Conservation (phyloP, 2,888 invertebrate genomes). For the Eupithecia tripunctaria region DNA sequence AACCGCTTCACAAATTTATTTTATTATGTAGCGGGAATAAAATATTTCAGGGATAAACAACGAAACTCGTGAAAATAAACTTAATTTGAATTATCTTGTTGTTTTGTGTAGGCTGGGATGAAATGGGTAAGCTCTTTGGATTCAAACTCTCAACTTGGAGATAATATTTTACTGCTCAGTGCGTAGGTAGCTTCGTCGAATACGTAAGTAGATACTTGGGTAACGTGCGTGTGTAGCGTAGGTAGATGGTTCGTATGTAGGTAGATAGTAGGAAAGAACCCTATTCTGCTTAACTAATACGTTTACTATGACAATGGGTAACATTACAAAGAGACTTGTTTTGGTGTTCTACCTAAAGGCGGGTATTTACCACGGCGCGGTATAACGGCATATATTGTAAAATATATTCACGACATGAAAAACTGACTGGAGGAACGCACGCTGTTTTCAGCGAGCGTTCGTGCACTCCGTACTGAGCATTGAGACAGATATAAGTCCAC, state of each 20-base stretch:
- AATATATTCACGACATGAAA: too few relatives aligned
- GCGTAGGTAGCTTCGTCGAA: background rate
- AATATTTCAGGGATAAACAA: background rate
- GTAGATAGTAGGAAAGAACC: background rate
- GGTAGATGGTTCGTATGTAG: background rate
- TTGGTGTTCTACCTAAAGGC: too few relatives aligned
- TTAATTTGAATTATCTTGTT: slow-evolving; percentile 3
- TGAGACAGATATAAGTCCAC: too few relatives aligned
- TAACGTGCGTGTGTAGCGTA: background rate
- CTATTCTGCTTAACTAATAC: background rate
- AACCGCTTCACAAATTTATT: background rate
- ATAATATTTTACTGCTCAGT: background rate
- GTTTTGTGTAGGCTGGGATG: background rate
- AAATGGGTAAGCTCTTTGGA: background rate
- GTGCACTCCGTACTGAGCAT: too few relatives aligned
- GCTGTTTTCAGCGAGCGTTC: too few relatives aligned
- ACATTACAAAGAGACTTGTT: too few relatives aligned
- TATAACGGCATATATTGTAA: too few relatives aligned
- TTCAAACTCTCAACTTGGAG: slow-evolving; percentile 2
- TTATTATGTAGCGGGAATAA: background rate
- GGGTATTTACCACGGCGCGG: too few relatives aligned
- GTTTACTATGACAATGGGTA: background rate
- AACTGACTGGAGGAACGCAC: too few relatives aligned
- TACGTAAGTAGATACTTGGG: background rate
- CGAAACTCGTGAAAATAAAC: slow-evolving; percentile 2